These are phyloP conservation scores for Lasius fuliginosus DNA, from an alignment of 2,888 invertebrate species.

Conservation along the genomic window DNA sequence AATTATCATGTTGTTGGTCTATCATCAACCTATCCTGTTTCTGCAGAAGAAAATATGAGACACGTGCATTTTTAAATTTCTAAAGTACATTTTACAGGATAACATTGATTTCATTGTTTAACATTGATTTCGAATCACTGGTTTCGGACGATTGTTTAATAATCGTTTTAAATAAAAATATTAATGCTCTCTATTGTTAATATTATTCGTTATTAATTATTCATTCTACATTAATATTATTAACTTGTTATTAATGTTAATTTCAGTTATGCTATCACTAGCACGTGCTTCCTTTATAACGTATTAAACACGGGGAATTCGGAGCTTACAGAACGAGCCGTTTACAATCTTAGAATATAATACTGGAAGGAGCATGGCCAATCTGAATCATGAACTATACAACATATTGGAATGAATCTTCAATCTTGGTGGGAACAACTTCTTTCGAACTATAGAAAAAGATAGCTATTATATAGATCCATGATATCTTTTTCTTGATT, in stretches of 20 bases:
- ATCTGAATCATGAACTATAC: background rate
- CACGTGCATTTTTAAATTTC: constrained; percentile 29
- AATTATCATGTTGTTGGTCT: constrained; percentile 52
- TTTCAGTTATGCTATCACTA: constrained; percentile 66
- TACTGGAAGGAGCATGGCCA: background rate
- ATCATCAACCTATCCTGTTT: constrained; percentile 27
- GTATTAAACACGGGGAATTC: constrained; percentile 65
- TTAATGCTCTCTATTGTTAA: constrained; percentile 26
- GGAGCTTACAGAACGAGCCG: constrained; percentile 47
- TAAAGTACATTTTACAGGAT: constrained; percentile 40
- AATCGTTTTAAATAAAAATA: constrained; percentile 66
- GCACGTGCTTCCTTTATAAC: constrained; percentile 44
- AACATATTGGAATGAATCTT: background rate
- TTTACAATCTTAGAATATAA: constrained; percentile 7
- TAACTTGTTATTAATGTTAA: constrained; percentile 20
- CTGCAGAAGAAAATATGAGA: constrained; percentile 46
- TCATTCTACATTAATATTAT: background rate
- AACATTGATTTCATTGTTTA: background rate
- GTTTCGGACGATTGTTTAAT: constrained; percentile 53
- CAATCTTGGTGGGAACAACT: background rate
- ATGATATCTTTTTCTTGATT: no score
- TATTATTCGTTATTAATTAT: background rate
- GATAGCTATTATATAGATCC: background rate
- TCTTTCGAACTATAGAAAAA: background rate
- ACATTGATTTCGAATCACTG: constrained; percentile 33